These are phyloP conservation scores for Buphagus erythrorhynchus DNA, from an alignment of 2,797 vertebrate genomes.

Conservation along the genomic window DNA sequence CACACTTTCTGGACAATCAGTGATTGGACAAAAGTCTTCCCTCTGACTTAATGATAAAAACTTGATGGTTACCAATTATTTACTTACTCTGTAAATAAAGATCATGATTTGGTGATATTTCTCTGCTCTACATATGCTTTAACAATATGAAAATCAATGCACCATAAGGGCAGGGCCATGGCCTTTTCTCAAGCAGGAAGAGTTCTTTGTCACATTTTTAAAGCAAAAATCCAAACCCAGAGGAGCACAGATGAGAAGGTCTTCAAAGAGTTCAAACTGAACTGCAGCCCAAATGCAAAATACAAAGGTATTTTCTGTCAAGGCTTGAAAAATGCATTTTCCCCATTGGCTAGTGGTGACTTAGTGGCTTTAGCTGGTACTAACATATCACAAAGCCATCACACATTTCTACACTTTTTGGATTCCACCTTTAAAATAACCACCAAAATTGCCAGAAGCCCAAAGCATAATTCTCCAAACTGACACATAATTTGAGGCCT, in stretches of 20 bases:
- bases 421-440: neutral
- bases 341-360: neutral
- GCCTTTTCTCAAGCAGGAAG: neutral
- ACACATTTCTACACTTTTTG: neutral
- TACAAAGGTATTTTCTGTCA: neutral
- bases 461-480: neutral
- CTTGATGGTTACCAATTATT: neutral
- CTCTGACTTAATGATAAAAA: neutral
- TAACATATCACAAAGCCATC: accelerated
- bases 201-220: neutral
- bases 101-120: neutral
- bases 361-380: neutral
- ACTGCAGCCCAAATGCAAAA: neutral
- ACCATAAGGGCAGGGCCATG: neutral
- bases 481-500: neutral
- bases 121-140: neutral
- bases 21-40: neutral
- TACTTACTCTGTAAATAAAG: neutral
- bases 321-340: neutral
- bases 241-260: neutral
- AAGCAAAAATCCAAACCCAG: neutral
- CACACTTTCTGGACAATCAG: neutral
- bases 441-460: neutral
- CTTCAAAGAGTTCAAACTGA: neutral
- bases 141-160: neutral